These are phyloP conservation scores for Peromyscus polionotus DNA, from an alignment of 2,113 vertebrate genomes.

Conservation along the genomic window DNA sequence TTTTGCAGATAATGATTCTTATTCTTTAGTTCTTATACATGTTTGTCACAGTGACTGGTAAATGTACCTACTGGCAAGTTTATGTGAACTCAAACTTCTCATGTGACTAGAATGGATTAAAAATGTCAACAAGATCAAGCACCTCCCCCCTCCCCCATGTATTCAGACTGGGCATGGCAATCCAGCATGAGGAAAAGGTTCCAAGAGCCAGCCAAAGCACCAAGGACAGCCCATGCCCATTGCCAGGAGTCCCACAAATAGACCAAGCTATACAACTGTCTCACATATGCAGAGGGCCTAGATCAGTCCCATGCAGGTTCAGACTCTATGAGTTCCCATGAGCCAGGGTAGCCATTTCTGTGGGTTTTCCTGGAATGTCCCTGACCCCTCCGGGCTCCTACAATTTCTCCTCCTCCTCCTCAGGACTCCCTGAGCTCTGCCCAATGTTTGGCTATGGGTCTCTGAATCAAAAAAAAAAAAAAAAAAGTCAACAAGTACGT, in stretches of 20 bases:
- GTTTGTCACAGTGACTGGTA: conserved; percentile 4
- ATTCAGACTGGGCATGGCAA: neutral
- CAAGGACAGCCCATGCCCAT: neutral
- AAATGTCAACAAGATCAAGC: neutral
- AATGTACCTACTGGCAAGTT: neutral
- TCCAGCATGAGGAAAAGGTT: neutral
- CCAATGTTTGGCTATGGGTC: neutral
- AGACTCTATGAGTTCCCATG: neutral
- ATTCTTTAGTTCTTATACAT: neutral
- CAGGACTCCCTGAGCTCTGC: neutral
- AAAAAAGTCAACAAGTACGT: neutral
- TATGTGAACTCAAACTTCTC: neutral
- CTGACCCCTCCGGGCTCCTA: neutral
- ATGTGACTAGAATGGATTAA: neutral
- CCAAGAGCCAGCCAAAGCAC: neutral
- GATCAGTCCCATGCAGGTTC: neutral
- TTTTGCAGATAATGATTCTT: neutral
- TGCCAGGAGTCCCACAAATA: neutral
- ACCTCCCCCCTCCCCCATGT: neutral
- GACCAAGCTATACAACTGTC: neutral
- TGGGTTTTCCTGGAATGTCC: neutral
- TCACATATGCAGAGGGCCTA: neutral
- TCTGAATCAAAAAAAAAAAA: neutral
- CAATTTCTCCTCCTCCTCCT: neutral
- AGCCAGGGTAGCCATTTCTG: neutral